Evolutionary conservation across 2,888 invertebrate genomes (phyloP).

Genomic region (Lymantria monacha): DNA sequence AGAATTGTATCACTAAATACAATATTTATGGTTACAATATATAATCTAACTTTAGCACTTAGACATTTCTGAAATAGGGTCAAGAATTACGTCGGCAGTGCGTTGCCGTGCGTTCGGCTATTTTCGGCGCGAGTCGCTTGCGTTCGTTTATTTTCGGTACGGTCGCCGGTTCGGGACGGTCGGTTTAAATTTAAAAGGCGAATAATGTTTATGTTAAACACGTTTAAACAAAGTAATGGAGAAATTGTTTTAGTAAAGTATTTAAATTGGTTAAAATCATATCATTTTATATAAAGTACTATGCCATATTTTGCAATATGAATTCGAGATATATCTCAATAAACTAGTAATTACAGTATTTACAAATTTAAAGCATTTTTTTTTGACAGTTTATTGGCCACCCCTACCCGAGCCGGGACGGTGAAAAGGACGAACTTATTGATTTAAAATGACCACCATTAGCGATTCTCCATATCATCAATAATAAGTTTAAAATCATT

Average conservation of each 20-base stretch:
- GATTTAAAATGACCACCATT: too few relatives aligned
- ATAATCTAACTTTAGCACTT: conserved; percentile 51
- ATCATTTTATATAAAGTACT: too few relatives aligned
- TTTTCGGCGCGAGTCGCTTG: conserved; percentile 58
- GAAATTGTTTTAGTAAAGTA: not conserved
- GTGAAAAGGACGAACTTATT: too few relatives aligned
- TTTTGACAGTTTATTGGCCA: too few relatives aligned
- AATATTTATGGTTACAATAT: conserved; percentile 26
- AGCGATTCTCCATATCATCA: too few relatives aligned
- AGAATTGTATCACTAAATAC: not conserved
- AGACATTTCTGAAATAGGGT: conserved; percentile 76
- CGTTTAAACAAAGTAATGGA: conserved; percentile 47
- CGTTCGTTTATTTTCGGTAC: conserved; percentile 58
- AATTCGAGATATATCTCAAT: too few relatives aligned
- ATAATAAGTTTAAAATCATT: too few relatives aligned
- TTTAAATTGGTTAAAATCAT: too few relatives aligned
- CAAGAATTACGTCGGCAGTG: conserved; percentile 70
- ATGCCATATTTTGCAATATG: too few relatives aligned
- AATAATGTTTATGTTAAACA: conserved; percentile 64
- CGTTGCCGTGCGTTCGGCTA: conserved; percentile 60
- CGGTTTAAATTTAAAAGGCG: conserved; percentile 66
- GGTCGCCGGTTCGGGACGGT: conserved; percentile 20
- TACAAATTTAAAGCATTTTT: too few relatives aligned
- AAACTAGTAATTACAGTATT: too few relatives aligned
- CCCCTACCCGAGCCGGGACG: too few relatives aligned